Evolutionary conservation across 2,888 invertebrate genomes (phyloP).

Genomic region (Allacma fusca): DNA sequence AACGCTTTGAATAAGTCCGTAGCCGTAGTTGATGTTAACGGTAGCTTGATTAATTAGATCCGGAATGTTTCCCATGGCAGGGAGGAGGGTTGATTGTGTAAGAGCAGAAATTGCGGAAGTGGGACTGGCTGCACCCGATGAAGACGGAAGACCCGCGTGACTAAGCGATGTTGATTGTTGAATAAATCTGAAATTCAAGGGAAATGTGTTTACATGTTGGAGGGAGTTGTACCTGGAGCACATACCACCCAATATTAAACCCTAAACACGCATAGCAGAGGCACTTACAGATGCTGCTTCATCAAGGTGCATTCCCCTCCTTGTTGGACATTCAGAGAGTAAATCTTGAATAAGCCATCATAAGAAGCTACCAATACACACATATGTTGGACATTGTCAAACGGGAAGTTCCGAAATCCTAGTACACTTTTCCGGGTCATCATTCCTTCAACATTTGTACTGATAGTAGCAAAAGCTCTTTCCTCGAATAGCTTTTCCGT

Average conservation of each 20-base stretch:
- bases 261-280: too few species aligned
- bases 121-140: background rate
- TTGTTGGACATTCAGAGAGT: conserved; percentile 82
- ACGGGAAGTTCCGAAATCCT: background rate
- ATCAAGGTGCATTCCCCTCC: conserved; percentile 91
- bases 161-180: too few species aligned
- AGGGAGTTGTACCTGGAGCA: too few species aligned
- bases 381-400: background rate
- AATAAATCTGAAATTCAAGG: too few species aligned
- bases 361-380: conserved; percentile 85
- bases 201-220: too few species aligned
- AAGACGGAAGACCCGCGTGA: background rate
- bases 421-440: conserved; percentile 66
- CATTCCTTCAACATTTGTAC: conserved; percentile 86
- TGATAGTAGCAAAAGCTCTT: conserved; percentile 91
- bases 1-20: background rate
- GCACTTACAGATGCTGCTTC: conserved; percentile 76
- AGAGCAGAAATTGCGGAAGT: background rate
- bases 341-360: conserved; percentile 84
- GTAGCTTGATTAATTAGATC: too few species aligned
- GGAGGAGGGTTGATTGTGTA: too few species aligned
- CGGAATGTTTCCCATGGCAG: too few species aligned
- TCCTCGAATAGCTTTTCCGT: conserved; percentile 96
- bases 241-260: too few species aligned
- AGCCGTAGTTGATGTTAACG: background rate